phyloP scores from a whole-genome alignment of 2,113 vertebrate genomes.

The Cyanoliseus patagonus region DNA sequence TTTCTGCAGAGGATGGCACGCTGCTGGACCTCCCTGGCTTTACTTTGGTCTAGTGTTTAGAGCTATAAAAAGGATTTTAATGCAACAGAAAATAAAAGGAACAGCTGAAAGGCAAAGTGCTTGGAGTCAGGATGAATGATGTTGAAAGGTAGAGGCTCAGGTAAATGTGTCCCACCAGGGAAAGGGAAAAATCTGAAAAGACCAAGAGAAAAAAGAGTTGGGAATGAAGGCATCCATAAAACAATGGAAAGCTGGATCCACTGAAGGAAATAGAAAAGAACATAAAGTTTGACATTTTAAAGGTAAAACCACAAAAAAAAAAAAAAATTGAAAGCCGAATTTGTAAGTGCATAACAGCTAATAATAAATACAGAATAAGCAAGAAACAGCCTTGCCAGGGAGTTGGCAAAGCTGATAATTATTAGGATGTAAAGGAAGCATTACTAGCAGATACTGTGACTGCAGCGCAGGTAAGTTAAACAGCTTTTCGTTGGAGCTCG shows the following conservation, averaged over 20 bases:
- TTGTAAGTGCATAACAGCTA: not conserved
- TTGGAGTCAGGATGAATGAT: not conserved
- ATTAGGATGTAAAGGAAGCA: not conserved
- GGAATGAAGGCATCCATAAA: not conserved
- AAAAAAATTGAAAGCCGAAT: not conserved
- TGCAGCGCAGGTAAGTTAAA: not conserved
- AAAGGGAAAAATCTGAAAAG: not conserved
- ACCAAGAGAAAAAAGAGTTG: not conserved
- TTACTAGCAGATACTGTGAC: not conserved
- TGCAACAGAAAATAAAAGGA: not conserved
- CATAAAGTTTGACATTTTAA: not conserved
- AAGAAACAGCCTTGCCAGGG: not conserved
- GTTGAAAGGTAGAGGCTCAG: not conserved
- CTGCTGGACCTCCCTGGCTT: not conserved
- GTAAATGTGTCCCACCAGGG: not conserved
- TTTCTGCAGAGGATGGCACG: not conserved
- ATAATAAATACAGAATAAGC: not conserved
- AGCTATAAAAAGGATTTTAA: not conserved
- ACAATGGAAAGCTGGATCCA: not conserved
- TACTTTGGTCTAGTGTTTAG: not conserved
- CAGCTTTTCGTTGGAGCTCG: not conserved
- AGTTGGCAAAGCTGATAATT: not conserved
- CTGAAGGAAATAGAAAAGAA: not conserved
- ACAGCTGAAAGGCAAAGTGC: not conserved
- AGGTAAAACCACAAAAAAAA: not conserved